Evolutionary conservation across 2,113 vertebrate species (phyloP), one percentile per base, ranked within the genome.

Genomic region (Butorides virescens): DNA sequence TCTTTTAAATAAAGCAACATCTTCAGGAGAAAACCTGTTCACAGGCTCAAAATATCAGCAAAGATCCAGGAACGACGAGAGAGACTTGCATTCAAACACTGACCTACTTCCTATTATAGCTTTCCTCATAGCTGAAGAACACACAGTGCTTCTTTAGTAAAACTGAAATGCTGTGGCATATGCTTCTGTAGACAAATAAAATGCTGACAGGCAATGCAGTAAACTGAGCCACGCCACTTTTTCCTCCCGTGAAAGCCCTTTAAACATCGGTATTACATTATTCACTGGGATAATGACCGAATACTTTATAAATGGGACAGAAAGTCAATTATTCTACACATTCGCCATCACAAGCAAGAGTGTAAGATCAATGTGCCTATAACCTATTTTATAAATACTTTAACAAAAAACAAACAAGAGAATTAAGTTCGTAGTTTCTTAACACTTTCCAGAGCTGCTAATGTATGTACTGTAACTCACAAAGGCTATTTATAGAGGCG

Each of bases 41-140:
- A 37, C 73, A 82, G 25, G 62, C 46, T 91, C 36, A 71, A 79
- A 89, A 89, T 55, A 91, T 29, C 80, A 95, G 89, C 55, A 91
- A 91, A 92, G 89, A 86, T 82, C 73, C 80, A 95, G 91, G 84
- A 95, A 90, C 79, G 81, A 86, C 3, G 10, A 87, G 70, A 77
- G 50, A 89, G 83, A 59, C 71, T 90, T 27, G 26, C 71, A 86
- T 93, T 89, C 91, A 96, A 88, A 86, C 49, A 92, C 44, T 95
- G 92, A 94, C 92, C 92, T 97, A 97, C 81, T 97, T 97, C 95
- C 91, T 59, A 92, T 92, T 97, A 95, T 85, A 96, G 94, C 80
- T 90, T 36, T 76, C 70, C 81, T 89, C 91, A 58, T 55, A 56
- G 77, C 91, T 88, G 81, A 91, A 86, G 94, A 95, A 79, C 89